Base-by-base conservation (phyloP, 1,140 invertebrate species). In the Cataglyphis hispanica region DNA sequence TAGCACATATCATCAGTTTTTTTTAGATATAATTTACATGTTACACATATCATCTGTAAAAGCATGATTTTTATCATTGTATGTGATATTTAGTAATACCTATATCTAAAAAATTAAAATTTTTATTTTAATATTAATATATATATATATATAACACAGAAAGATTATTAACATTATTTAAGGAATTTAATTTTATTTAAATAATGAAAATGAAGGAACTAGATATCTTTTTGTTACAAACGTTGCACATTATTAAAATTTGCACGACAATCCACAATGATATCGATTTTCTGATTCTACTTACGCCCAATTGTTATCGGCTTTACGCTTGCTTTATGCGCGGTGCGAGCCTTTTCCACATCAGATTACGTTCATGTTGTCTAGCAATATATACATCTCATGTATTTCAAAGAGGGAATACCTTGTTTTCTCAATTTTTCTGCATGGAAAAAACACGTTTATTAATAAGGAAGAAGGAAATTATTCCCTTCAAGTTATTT, bases 251-350 rank as follows among this genome's bases (percentile, higher is more conserved):
- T 74, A 83, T 81, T 81, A 81, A 81, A 58, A 70, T 58, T 60
- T 13, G 7, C 67, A 69, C n/a, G 53, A 83, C 67, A 83, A 34
- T 83, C 53, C 78, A 56, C 63, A 83, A 83, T 46, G 13, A 22
- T 72, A 83, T 83, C 53, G 78, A 83, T 83, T 83, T 83, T 83
- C 50, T 74, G 67, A 83, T 83, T 74, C 67, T 37, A 72, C 67
- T 74, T 61, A 37, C 74, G 27, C 53, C 53, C 78, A 74, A 74
- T 67, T 60, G 78, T 74, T 83, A 83, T 67, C 78, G 4, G 67
- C 67, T 83, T 83, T 83, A 83, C 67, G 66, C 78, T 72, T 53
- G 37, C 53, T 72, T 81, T 72, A 60, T 72, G 53, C 67, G 25
- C 66, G 25, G 22, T 34, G 78, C 56, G 78, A 83, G 67, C 27